Evolutionary conservation across 2,797 vertebrate species (phyloP).

Genomic region (Adelosebastes latens): DNA sequence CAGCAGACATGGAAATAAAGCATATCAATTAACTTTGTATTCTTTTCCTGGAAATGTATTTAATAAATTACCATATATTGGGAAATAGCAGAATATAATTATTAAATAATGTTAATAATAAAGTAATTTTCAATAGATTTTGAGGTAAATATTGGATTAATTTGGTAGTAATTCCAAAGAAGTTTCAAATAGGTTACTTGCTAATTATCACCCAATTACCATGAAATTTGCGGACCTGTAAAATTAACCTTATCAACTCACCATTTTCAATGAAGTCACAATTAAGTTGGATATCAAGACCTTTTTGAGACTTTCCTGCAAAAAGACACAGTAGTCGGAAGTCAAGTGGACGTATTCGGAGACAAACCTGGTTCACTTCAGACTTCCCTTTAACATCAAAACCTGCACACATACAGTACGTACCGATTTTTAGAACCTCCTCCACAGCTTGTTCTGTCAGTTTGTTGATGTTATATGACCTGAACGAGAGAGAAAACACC

Average conservation of each 20-base stretch:
- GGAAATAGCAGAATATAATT: too few species aligned
- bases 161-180: too few species aligned
- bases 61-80: too few species aligned
- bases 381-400: not conserved
- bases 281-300: slow-evolving; percentile 83
- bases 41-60: too few species aligned
- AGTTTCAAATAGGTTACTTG: too few species aligned
- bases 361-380: not conserved
- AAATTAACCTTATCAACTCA: slow-evolving; percentile 55
- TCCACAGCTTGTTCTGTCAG: slow-evolving; percentile 91
- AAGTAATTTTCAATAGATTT: too few species aligned
- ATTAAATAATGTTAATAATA: too few species aligned
- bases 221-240: too few species aligned
- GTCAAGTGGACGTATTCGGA: not conserved
- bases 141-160: too few species aligned
- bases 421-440: slow-evolving; percentile 93
- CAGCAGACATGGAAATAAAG: too few species aligned
- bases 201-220: too few species aligned
- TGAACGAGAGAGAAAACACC: slow-evolving; percentile 55
- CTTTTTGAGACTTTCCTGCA: slow-evolving; percentile 85
- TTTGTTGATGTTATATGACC: slow-evolving; percentile 99
- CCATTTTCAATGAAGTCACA: slow-evolving; percentile 87
- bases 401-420: slow-evolving; percentile 34
- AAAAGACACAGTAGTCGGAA: slow-evolving; percentile 18
- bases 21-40: too few species aligned